Percentiles rank a stretch among this genome's conserved stretches.
Evolutionary conservation across 2,113 vertebrate species (phyloP).

Genomic region (Proterorhinus semilunaris): DNA sequence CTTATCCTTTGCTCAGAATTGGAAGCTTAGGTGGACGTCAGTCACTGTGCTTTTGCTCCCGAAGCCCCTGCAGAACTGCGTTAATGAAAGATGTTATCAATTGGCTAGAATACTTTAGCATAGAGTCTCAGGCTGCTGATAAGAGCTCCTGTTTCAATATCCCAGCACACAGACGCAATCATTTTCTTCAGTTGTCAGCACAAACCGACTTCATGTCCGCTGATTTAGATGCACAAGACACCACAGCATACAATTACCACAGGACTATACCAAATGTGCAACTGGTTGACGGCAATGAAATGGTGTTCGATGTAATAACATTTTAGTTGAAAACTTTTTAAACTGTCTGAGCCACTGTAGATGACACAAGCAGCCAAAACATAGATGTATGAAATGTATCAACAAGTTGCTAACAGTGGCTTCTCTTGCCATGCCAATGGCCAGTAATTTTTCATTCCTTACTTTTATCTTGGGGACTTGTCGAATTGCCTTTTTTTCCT

Average conservation of each 20-base stretch:
- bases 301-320: too few relatives aligned
- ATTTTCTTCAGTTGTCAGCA: constrained; percentile 15
- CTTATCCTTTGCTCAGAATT: not conserved
- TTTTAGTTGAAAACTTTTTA: too few relatives aligned
- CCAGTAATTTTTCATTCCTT: constrained; percentile 23
- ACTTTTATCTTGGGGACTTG: constrained; percentile 16
- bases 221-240: constrained; percentile 5
- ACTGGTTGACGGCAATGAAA: too few relatives aligned
- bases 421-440: not conserved
- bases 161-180: constrained; percentile 15
- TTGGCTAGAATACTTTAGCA: not conserved
- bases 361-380: constrained; percentile 1
- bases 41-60: not conserved
- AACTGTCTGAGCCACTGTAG: too few relatives aligned
- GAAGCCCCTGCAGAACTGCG: not conserved
- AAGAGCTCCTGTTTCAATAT: constrained; percentile 28
- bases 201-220: constrained; percentile 6
- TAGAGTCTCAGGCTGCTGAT: constrained; percentile 24
- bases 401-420: constrained; percentile 3
- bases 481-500: constrained; percentile 28
- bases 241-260: not conserved
- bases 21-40: not conserved
- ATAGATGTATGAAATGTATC: not conserved
- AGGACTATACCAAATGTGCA: too few relatives aligned
- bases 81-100: constrained; percentile 34